A percentile compares a stretch with the other conserved stretches of the same genome.
Evolutionary conservation across 2,888 invertebrate genomes (phyloP).

Genomic region (Buathra laborator): DNA sequence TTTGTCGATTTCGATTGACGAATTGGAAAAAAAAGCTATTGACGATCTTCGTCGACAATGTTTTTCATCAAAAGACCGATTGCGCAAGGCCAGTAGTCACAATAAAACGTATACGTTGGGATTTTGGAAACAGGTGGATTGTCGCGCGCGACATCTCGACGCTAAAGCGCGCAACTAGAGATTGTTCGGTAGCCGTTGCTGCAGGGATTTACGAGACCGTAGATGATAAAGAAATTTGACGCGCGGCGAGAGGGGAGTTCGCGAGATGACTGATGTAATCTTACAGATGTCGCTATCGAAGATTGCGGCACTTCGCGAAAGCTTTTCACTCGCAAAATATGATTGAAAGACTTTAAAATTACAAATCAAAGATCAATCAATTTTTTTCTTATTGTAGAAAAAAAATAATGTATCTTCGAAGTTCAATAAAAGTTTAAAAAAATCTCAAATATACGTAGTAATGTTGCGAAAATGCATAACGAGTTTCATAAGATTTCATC

Average conservation of each 20-base stretch:
- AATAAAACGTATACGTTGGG: not conserved
- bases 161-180: constrained; percentile 34
- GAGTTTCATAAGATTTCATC: not conserved
- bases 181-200: constrained; percentile 6
- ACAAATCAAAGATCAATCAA: not conserved
- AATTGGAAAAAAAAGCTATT: not conserved
- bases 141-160: constrained; percentile 55
- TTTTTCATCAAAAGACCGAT: not conserved
- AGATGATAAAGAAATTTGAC: not conserved
- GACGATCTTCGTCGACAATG: not conserved
- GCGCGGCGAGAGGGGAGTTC: not conserved
- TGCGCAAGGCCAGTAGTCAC: not conserved
- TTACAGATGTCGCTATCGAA: constrained; percentile 42
- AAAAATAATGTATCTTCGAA: not conserved
- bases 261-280: not conserved
- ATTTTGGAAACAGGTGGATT: constrained; percentile 58
- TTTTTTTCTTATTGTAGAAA: not conserved
- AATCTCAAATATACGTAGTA: not conserved
- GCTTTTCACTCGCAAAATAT: no score
- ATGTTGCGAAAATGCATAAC: fast-evolving
- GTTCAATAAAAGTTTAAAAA: not conserved
- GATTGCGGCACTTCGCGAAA: not conserved
- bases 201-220: not conserved
- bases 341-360: not conserved
- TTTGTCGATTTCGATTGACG: not conserved